These are phyloP conservation scores for Phylloscopus collybita DNA, from an alignment of 2,797 vertebrate genomes.

Conservation along the genomic window DNA sequence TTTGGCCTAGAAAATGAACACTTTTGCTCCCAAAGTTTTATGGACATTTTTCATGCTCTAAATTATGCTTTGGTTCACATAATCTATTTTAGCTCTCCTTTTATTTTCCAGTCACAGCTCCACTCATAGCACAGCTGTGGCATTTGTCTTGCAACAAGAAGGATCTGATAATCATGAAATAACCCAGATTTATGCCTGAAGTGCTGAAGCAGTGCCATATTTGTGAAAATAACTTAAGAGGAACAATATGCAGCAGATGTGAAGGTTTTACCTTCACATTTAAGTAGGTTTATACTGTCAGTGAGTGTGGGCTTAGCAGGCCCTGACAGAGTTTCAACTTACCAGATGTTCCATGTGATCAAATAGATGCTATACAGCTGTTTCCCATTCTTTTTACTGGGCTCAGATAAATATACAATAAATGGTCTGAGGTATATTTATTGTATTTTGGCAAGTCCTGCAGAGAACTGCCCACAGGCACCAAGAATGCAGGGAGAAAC, in stretches of 20 bases:
- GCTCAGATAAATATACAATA: constrained; percentile 54
- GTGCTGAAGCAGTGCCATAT: constrained; percentile 40
- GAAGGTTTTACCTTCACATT: constrained; percentile 57
- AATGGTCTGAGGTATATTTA: constrained; percentile 53
- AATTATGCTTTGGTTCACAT: constrained; percentile 21
- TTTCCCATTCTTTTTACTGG: constrained; percentile 65
- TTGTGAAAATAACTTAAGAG: constrained; percentile 46
- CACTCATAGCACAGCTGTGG: constrained; percentile 1
- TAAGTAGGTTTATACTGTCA: constrained; percentile 66
- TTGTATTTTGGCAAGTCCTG: constrained; percentile 23
- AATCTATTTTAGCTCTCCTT: constrained; percentile 23
- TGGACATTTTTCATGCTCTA: constrained; percentile 10
- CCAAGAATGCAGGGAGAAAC: not conserved
- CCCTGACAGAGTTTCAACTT: constrained; percentile 54
- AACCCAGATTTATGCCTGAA: constrained; percentile 32
- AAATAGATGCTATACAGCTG: constrained; percentile 64
- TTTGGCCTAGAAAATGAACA: constrained; percentile 23
- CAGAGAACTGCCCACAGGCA: not conserved
- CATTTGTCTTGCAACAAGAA: constrained; percentile 56
- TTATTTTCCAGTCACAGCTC: not conserved
- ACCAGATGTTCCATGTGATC: constrained; percentile 65
- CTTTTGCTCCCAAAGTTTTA: constrained; percentile 12
- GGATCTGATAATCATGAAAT: constrained; percentile 43
- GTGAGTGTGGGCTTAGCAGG: constrained; percentile 61
- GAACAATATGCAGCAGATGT: constrained; percentile 47